Base-by-base conservation (phyloP, 2,888 invertebrate genomes). In the Cerastoderma edule region DNA sequence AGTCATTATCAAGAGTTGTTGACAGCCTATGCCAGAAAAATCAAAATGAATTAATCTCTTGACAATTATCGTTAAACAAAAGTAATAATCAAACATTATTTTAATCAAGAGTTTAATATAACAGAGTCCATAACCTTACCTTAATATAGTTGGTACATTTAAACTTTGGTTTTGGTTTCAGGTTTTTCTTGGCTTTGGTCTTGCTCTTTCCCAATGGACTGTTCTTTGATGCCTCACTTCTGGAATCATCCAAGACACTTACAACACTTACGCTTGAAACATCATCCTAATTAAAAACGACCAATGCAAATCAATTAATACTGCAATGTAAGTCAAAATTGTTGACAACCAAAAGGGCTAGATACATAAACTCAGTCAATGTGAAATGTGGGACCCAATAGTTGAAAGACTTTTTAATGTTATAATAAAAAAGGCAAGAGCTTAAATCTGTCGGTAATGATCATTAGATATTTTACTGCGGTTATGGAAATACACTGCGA, bases 221-320 rank as follows among this genome's bases (percentile, higher is more conserved):
- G 30, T 83, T 95, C 16, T 96, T 96, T 1, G 97, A 96, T 28
- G 96, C 96, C 88, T 96, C 96, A 92, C 96, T 96, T 54, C 96
- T 94, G 65, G 86, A 87, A 85, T 96, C 96, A 89, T 96, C 96
- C 32, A 96, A 96, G 27, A 96, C 96, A 30, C 96, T 95, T 90
- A 96, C 97, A 76, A 96, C 95, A 70, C 96, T 95, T 32, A 96
- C 96, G 39, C 96, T 96, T 4, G 96, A 96, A 66, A 96, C 95
- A 91, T 97, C 96, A 93, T 96, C 95, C 95, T 95, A 80, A 22
- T 72, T 83, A 48, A 44, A 67, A 30, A 48, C 32, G 13, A 65
- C n/a, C 50, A 60, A 32, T 10, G 10, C 10, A 6, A 30, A 13
- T 27, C 22, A 60, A 28, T 60, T 60, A 19, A 28, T 13, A 19